Base-by-base conservation (phyloP, 2,113 vertebrate species). In the Orycteropus afer region DNA sequence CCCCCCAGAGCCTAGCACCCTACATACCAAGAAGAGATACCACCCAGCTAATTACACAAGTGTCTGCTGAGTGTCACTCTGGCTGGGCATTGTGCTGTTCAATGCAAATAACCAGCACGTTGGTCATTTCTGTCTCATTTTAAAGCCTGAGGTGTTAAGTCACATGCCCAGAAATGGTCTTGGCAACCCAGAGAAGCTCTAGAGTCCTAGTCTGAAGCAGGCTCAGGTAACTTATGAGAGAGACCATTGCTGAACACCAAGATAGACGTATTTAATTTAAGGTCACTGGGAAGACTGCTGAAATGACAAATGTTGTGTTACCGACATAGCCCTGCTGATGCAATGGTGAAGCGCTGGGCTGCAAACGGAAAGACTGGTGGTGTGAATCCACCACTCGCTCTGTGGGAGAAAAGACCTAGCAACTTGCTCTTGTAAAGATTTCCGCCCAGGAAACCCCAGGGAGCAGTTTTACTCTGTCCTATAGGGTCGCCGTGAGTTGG, bases 121-220 rank as follows among this genome's bases (percentile, higher is more conserved):
- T 40, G 81, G 15, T 69, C 49, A 69, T 76, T 86, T 93, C 27
- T 37, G 25, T 71, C 90, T 89, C 61, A 87, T 86, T 84, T 91
- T 86, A 55, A 4, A 85, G 25, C 59, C 55, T 27, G 5, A 65
- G 27, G 27, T 18, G n/a, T 65, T 65, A 59, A 90, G 76, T 78
- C 45, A 79, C n/a, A 90, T 23, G 51, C 29, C 74, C 27, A 69
- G n/a, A 11, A 83, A 57, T 53, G 37, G 79, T 89, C 45, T 65
- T 86, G 6, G 27, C 3, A 40, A 91, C 15, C 32, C 49, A 89
- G 57, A 81, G 40, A 87, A 55, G 69, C 57, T 47, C 83, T 29
- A 23, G 11, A 79, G 29, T 27, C 51, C 61, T 67, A 42, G 88
- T 20, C 13, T 61, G 53, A 20, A 91, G 49, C 74, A 89, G 47